Evolutionary conservation across 2,113 vertebrate genomes (phyloP).

Genomic region (Ceuthmochares aereus): DNA sequence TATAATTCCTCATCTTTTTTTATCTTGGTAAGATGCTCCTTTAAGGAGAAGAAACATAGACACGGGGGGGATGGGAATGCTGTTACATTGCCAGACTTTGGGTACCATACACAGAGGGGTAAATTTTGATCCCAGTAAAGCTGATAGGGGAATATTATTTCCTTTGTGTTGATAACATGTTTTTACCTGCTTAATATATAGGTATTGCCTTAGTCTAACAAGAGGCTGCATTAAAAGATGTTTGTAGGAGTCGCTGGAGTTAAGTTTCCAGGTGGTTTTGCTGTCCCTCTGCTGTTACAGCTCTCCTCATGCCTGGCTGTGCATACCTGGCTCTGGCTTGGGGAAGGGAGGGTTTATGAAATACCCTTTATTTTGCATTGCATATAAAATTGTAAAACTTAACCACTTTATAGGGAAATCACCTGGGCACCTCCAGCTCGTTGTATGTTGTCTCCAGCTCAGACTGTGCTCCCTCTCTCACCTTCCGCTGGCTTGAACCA

Average conservation of each 20-base stretch:
- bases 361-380: neutral
- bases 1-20: neutral
- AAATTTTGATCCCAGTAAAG: neutral
- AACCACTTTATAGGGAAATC: neutral
- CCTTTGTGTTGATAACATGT: neutral
- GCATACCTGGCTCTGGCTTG: neutral
- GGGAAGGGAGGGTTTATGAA: neutral
- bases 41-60: neutral
- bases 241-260: neutral
- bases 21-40: neutral
- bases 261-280: neutral
- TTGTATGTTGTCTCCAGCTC: accelerated
- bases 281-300: neutral
- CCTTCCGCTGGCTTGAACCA: neutral
- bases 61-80: accelerated
- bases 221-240: neutral
- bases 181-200: accelerated
- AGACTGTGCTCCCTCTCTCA: accelerated
- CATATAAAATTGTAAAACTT: accelerated
- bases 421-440: accelerated
- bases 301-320: neutral
- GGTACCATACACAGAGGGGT: neutral
- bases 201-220: neutral
- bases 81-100: neutral
- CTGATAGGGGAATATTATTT: neutral